Base-by-base conservation (phyloP, 1,140 invertebrate species). In the Zaprionus ghesquierei region DNA sequence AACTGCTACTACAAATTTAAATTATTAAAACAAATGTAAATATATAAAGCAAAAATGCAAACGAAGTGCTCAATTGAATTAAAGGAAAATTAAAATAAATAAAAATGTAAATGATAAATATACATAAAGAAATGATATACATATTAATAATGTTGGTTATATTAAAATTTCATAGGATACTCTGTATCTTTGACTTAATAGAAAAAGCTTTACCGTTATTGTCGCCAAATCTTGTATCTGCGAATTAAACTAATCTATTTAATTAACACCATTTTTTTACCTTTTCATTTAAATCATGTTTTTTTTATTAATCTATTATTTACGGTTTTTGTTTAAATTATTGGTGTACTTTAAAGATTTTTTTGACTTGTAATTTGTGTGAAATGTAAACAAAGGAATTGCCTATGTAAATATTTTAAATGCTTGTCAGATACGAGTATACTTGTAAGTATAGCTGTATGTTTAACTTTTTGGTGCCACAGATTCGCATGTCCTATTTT, bases 381-480 rank as follows among this genome's bases (percentile, higher is more conserved):
- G 65, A 69, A 74, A 51, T 69, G 56, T 44, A 74, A 75, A 75
- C 55, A 63, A 75, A 64, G 20, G 53, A 70, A 69, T 63, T 75
- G 59, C 66, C 72, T 70, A 75, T 70, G 59, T 75, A 75, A 70
- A 75, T 75, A 75, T 51, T 70, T 70, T 75, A 75, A 75, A 75
- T 75, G 72, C 72, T 69, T 70, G 66, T 70, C 72, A 70, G 27
- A 70, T 75, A 75, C 72, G 72, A 75, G 56, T 70, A 69, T 31
- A 69, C 59, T n/a, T 63, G 22, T 55, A 54, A 31, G 27, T 46
- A 46, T 46, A 22, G 9, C 25, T 29, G 22, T 15, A 54, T 31
- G 27, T 50, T 56, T 72, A n/a, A 69, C 35, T 65, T 50, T 44
- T 50, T 62, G 56, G 56, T 74, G 58, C 50, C 71, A 74, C 64